These are phyloP conservation scores for Platorchestia sp. DNA, from an alignment of 1,140 invertebrate genomes.

Conservation along the genomic window DNA sequence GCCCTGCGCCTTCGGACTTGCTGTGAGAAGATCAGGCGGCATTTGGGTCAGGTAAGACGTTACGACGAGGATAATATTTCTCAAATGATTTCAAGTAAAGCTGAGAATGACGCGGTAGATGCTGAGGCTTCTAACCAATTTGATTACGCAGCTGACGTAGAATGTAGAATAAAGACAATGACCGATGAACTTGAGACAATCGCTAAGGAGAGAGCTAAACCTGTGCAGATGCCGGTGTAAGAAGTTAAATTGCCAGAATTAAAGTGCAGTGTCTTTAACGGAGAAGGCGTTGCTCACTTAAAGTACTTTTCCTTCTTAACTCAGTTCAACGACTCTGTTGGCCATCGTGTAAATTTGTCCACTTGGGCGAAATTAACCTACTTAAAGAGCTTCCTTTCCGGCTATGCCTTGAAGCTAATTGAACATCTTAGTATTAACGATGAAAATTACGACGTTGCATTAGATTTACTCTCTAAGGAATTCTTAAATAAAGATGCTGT, in stretches of 20 bases:
- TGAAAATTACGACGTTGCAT: not conserved
- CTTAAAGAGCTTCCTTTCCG: not conserved
- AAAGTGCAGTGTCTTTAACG: not conserved
- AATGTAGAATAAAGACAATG: no score
- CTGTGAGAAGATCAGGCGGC: no score
- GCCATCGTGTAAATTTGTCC: not conserved
- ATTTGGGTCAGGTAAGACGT: no score
- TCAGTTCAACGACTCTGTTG: not conserved
- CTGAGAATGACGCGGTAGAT: no score
- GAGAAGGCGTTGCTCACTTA: not conserved
- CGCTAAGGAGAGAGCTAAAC: no score
- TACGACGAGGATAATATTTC: no score
- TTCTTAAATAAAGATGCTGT: not conserved
- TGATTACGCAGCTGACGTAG: no score
- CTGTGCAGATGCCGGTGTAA: no score
- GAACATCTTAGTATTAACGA: not conserved
- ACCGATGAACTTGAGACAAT: no score
- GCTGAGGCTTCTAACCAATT: no score
- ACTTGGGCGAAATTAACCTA: not conserved
- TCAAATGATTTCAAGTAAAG: no score
- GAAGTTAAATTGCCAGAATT: not conserved
- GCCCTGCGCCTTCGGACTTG: no score
- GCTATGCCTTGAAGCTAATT: not conserved
- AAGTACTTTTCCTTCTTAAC: not conserved
- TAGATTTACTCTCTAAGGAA: not conserved